phyloP scores from a whole-genome alignment of 2,113 vertebrate species.

The Anolis sagrei region DNA sequence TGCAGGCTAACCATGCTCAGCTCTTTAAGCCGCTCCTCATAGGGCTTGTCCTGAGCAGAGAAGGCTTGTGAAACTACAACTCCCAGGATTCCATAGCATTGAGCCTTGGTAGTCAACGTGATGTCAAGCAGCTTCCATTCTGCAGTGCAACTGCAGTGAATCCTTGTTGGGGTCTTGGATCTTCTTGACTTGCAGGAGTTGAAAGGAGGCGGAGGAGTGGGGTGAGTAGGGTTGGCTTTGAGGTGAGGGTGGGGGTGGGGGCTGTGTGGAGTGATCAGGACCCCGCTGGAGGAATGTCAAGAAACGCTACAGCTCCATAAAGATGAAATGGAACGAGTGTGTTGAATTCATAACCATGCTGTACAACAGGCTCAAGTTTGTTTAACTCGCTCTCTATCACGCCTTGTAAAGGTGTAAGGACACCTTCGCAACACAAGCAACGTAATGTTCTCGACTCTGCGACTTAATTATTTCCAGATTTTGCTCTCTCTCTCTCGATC shows the following conservation, averaged over 20 bases:
- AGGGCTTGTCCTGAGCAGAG: too few relatives aligned
- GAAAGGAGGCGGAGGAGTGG: background rate
- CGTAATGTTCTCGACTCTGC: slow-evolving; percentile 76
- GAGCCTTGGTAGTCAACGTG: too few relatives aligned
- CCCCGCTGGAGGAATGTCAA: slow-evolving; percentile 56
- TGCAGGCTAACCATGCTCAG: too few relatives aligned
- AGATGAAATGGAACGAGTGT: slow-evolving; percentile 69
- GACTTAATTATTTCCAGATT: slow-evolving; percentile 80
- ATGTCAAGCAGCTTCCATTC: too few relatives aligned
- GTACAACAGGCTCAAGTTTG: slow-evolving; percentile 64
- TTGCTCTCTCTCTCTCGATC: slow-evolving; percentile 26
- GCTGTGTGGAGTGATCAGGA: slow-evolving; percentile 9
- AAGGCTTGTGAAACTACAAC: too few relatives aligned
- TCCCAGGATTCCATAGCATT: too few relatives aligned
- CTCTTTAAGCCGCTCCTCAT: too few relatives aligned
- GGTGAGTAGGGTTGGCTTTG: background rate
- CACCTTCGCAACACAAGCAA: slow-evolving; percentile 74
- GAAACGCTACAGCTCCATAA: slow-evolving; percentile 61
- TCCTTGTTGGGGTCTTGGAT: background rate
- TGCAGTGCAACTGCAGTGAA: background rate
- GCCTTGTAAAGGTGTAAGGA: slow-evolving; percentile 75
- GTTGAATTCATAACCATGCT: slow-evolving; percentile 67
- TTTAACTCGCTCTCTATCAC: slow-evolving; percentile 62
- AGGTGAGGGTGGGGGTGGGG: background rate
- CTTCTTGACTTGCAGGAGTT: background rate